These are phyloP conservation scores for Microctonus brassicae DNA, from an alignment of 2,888 invertebrate genomes.

Conservation along the genomic window DNA sequence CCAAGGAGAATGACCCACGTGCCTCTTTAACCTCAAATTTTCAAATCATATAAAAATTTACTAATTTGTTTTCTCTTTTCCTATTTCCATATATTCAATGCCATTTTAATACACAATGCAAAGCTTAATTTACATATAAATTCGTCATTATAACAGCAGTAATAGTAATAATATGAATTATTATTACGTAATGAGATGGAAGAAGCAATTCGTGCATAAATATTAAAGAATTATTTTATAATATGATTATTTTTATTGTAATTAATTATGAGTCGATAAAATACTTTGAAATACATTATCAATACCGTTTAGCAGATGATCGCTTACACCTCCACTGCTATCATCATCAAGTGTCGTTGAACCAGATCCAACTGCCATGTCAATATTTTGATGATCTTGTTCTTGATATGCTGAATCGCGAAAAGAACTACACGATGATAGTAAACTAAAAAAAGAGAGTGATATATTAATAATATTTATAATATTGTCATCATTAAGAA, in stretches of 20 bases:
- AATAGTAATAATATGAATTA: conserved; percentile 18
- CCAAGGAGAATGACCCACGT: conserved; percentile 62
- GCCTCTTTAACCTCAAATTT: no score
- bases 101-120: conserved; percentile 46
- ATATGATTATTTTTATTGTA: background rate
- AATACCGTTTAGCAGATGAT: conserved; percentile 69
- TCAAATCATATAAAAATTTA: no score
- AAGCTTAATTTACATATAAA: no score
- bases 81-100: conserved; percentile 26
- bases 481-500: conserved; percentile 19
- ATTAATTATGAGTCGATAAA: conserved; percentile 33
- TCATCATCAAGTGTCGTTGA: conserved; percentile 71
- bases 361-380: conserved; percentile 68
- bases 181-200: conserved; percentile 21
- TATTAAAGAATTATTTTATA: background rate
- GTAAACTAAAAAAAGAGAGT: conserved; percentile 75
- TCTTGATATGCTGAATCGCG: conserved; percentile 86
- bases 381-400: conserved; percentile 71
- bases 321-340: background rate
- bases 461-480: background rate
- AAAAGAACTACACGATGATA: conserved; percentile 88
- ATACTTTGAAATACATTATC: conserved; percentile 73
- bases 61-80: conserved; percentile 33
- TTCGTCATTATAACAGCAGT: no score
- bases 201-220: conserved; percentile 57